Evolutionary conservation across 2,113 vertebrate species (phyloP), one percentile per base, ranked within the genome.

Genomic region (Dasyornis broadbenti): DNA sequence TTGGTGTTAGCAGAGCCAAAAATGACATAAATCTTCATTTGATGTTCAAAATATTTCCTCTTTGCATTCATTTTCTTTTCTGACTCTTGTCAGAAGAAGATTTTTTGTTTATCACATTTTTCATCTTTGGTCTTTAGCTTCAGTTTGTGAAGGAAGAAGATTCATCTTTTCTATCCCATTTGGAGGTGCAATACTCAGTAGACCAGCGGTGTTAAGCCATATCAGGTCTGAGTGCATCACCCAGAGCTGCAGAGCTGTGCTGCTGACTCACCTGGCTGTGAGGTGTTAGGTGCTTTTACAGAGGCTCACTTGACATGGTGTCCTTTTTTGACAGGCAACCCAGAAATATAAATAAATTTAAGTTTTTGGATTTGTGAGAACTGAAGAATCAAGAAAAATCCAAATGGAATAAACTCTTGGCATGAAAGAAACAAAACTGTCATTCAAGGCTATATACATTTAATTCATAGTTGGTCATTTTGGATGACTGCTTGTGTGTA

Each of bases 241-340:
- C 19, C 57, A 85, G 40, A 61, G 44, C 37, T 60, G 40, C 54
- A 86, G 54, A 90, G 44, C 52, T 86, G 39, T 54, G 65, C 47
- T 91, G 73, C 82, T 94, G 88, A 71, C 56, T 81, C 92, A 94
- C 76, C 76, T 90, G 92, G 26, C 60, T 81, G 39, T 27, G 85
- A 76, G 50, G 61, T 69, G 57, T 68, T 72, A 50, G 49, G 37
- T 86, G 40, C n/a, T 81, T 53, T 61, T 66, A 68, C 49, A 78
- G 72, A 83, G 11, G 9, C 28, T 49, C 13, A 28, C 7, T 57
- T 89, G 47, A 50, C 44, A 19, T 10, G 13, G 17, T 75, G 52
- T 84, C 24, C 19, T 80, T 20, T 75, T 65, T 82, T 82, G 73
- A 9, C 53, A 94, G n/a, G 16, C 33, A 84, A 47, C 27, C 6